Base-by-base conservation (phyloP, 1,140 invertebrate genomes). In the Gryllus bimaculatus region DNA sequence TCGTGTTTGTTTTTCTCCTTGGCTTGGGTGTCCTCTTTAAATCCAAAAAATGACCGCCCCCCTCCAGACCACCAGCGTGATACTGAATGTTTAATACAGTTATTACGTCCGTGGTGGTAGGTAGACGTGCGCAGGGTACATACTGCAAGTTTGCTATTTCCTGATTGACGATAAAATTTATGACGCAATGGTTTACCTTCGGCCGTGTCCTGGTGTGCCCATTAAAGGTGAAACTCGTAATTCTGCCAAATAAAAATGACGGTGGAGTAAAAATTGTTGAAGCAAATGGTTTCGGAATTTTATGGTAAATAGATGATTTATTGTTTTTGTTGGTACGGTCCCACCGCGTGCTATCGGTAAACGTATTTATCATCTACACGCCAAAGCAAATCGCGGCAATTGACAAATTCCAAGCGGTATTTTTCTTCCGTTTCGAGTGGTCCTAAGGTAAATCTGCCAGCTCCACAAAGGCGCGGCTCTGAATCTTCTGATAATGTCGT, bases 401-500 rank as follows among this genome's bases (percentile, higher is more conserved):
- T 13, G 54, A 66, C 10, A 66, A 10, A 66, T 66, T 7, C 18
- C 54, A 13, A 2, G 10, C 10, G 54, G 10, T 66, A 66, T 66
- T 66, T 66, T 66, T 66, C 54, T 66, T 18, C 10, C 54, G 54
- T 66, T 66, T 66, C 54, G 10, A 66, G 54, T 18, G 54, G 0
- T 66, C 54, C 54, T 13, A 18, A 66, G 54, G 54, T 66, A 66
- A 66, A 66, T 66, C 54, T 66, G 54, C 54, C 54, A 66, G 10
- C 18, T 66, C 18, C 54, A 66, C 54, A 66, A 66, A 66, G 54
- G 54, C 18, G 18, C 10, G 54, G 18, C 54, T 66, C 54, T 66
- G 18, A 66, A 66, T 66, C 54, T 66, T 66, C 54, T 66, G 54
- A 66, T 66, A 66, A 66, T 66, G 54, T 66, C 54, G 54, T 66